Base-by-base conservation (phyloP, 2,888 invertebrate species). In the Drosophila rellima region DNA sequence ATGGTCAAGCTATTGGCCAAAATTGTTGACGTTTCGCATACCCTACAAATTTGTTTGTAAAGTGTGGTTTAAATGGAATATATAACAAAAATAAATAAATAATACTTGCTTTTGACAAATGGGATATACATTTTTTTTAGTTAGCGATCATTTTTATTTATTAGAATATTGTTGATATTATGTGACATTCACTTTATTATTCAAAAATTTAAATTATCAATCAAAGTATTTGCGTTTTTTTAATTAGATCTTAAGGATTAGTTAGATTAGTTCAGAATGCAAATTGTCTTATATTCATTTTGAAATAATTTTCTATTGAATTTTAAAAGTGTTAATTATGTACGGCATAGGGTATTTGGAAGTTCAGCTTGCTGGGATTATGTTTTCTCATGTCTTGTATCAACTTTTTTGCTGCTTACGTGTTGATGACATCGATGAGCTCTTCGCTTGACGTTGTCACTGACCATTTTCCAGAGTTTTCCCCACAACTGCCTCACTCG, bases 391-490 rank as follows among this genome's bases (percentile, higher is more conserved):
- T 59, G 59, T 74, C 74, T 70, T 78, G 74, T 63, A 65, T 59
- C 54, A 65, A 23, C 5, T 56, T 68, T 73, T 79, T 37, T 74
- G 61, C 79, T 79, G 80, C 74, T 79, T 80, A 77, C 79, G 74
- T 80, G 80, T 80, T 80, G 80, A 77, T 80, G 79, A 77, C 79
- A 76, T 79, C 79, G 79, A 79, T 79, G 79, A 79, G 76, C 80
- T 79, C 63, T 74, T 39, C 70, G 65, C 67, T 74, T 74, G 77
- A 80, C 70, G 73, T 78, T 77, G 77, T 66, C 80, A 71, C 56
- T 78, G 76, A 72, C 72, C 68, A 72, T 72, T 76, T 68, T 68
- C 68, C 76, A 76, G 50, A 44, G 59, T 51, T 26, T 26, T 26
- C 7, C 44, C n/a, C 45, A 42, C 45, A 44, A 45, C 47, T 40